Base-by-base conservation (phyloP, 1,140 invertebrate species). In the Helicoverpa zea region DNA sequence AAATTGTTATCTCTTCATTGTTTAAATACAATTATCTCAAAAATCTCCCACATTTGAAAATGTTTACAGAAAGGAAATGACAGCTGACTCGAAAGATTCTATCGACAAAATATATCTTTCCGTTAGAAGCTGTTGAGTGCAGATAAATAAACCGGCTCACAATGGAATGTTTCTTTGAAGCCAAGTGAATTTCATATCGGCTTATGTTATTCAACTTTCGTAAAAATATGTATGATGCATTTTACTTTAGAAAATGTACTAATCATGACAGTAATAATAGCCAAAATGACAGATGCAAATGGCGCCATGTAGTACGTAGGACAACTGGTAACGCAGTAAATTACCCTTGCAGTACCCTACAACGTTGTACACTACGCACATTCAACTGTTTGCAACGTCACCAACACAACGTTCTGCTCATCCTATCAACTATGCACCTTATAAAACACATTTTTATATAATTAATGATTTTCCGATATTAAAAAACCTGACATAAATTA, bases 51-150 rank as follows among this genome's bases (percentile, higher is more conserved):
- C 47, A 66, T 66, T 66, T 66, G 63, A 66, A 66, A 66, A 66
- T 66, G 63, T 66, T 66, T 66, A 66, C 63, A 66, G 63, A 66
- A 66, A 66, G 35, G 63, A 49, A 66, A 66, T 49, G 63, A 66
- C 63, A 66, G 63, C 43, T 49, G 63, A 47, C 63, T 70, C 18
- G 12, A 54, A 52, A 72, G 49, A 72, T 72, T 72, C 47, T 52
- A 72, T 72, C 68, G 49, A 72, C 68, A 72, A 72, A 72, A 72
- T 72, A 52, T 72, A 54, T 52, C 47, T 72, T 14, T 72, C 64
- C 64, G 64, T 68, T 68, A 49, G 68, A 51, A 29, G 49, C 68
- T 30, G 68, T 29, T 70, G 66, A 70, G 66, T 52, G 47, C 66
- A 70, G 66, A 70, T 70, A 70, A 70, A 70, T 52, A 70, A 70